Conservation (phyloP, 2,888 invertebrate genomes). For the Drosophila mettleri region DNA sequence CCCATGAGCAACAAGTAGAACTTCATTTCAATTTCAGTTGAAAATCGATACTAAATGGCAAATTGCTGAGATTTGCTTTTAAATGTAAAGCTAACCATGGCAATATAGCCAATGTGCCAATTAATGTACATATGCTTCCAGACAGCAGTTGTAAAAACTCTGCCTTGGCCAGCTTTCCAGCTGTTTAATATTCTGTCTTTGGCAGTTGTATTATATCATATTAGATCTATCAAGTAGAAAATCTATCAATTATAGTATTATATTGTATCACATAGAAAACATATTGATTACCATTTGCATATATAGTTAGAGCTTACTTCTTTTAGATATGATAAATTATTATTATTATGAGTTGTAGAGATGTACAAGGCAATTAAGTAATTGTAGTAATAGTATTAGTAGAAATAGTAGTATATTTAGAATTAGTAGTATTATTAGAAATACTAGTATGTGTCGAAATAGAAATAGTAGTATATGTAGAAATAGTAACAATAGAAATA, state of each 20-base stretch:
- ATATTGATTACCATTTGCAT: neutral
- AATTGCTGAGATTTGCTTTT: neutral
- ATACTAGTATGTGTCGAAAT: too few species aligned
- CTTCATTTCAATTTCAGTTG: slow-evolving; percentile 12
- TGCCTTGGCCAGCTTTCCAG: neutral
- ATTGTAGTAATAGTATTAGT: neutral
- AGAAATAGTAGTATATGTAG: neutral
- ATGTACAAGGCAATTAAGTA: too few species aligned
- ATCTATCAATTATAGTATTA: too few species aligned
- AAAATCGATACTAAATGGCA: slow-evolving; percentile 12
- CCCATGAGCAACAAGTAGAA: neutral
- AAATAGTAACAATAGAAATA: neutral
- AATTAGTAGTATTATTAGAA: neutral
- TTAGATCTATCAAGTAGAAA: too few species aligned
- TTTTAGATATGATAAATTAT: neutral
- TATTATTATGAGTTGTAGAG: too few species aligned
- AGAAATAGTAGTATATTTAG: neutral
- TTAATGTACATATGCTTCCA: slow-evolving; percentile 13
- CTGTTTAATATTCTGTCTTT: neutral
- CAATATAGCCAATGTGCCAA: neutral
- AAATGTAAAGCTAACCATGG: slow-evolving; percentile 8
- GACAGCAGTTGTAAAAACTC: neutral
- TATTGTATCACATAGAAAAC: neutral
- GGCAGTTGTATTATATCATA: neutral
- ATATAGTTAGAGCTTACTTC: too few species aligned